These are phyloP conservation scores for Alethe diademata DNA, from an alignment of 2,113 vertebrate species.

Conservation along the genomic window DNA sequence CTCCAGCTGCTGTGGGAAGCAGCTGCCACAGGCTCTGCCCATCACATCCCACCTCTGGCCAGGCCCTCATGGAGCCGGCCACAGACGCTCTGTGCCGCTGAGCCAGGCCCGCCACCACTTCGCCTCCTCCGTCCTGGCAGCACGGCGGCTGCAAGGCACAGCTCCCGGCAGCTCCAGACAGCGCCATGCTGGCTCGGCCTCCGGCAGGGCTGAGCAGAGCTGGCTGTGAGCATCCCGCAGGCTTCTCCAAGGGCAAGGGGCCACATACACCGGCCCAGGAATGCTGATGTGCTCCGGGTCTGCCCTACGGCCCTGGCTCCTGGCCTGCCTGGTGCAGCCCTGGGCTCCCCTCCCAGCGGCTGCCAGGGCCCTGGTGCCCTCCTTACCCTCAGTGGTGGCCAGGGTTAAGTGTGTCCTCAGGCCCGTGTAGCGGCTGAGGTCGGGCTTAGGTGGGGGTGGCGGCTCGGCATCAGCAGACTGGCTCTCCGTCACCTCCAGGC, in stretches of 20 bases:
- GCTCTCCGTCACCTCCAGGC: constrained; percentile 92
- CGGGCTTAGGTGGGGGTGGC: constrained; percentile 93
- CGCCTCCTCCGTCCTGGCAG: not conserved
- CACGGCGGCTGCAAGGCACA: not conserved
- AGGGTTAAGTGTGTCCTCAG: constrained; percentile 82
- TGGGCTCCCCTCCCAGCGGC: not conserved
- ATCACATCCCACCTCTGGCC: not conserved
- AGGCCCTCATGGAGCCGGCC: not conserved
- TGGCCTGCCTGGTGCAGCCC: not conserved
- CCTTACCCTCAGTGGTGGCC: constrained; percentile 89
- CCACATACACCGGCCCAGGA: fast-evolving
- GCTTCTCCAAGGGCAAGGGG: not conserved
- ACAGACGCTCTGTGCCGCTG: not conserved
- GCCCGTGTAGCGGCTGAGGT: constrained; percentile 89
- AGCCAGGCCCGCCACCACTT: not conserved
- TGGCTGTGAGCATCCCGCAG: not conserved
- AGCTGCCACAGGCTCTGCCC: not conserved
- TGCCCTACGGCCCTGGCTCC: not conserved
- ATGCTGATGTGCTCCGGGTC: not conserved
- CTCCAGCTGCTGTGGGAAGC: not conserved
- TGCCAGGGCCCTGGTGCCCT: not conserved
- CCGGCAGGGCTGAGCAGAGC: not conserved
- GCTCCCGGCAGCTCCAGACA: not conserved
- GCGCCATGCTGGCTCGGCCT: not conserved
- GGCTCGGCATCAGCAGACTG: constrained; percentile 93